phyloP scores from a whole-genome alignment of 2,888 invertebrate species.

The Caenorhabditis drosophilae region DNA sequence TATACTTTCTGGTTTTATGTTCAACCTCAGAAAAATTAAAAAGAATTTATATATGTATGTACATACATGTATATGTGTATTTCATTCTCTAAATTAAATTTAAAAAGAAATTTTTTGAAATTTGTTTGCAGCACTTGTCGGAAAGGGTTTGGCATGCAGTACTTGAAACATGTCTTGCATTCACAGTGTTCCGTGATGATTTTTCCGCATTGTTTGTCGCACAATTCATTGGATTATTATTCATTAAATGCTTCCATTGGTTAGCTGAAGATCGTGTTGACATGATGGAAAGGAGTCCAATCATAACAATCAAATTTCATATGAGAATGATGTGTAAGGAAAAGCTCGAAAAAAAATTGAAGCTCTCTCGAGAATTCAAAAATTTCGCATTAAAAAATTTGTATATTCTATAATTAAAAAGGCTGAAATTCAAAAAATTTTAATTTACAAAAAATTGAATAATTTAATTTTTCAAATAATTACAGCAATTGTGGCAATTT shows the following conservation, averaged over 20 bases:
- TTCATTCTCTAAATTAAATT: too few relatives aligned
- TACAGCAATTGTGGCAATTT: slow-evolving; percentile 78
- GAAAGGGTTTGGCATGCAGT: slow-evolving; percentile 99
- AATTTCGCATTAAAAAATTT: background rate
- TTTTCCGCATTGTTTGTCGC: slow-evolving; percentile 89
- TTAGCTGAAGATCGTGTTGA: slow-evolving; percentile 97
- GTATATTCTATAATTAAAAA: too few relatives aligned
- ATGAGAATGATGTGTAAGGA: slow-evolving; percentile 80
- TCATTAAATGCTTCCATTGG: slow-evolving; percentile 96
- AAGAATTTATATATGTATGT: too few relatives aligned
- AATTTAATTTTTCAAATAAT: slow-evolving; percentile 25
- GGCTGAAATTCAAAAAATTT: background rate
- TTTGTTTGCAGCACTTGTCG: slow-evolving; percentile 93
- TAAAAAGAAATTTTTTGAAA: too few relatives aligned
- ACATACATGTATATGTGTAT: too few relatives aligned
- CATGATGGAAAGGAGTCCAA: slow-evolving; percentile 98
- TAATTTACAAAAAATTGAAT: slow-evolving; percentile 1
- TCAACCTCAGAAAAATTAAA: too few relatives aligned
- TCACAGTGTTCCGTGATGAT: slow-evolving; percentile 82
- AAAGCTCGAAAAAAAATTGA: background rate
- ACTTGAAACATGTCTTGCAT: slow-evolving; percentile 98
- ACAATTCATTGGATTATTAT: slow-evolving; percentile 90
- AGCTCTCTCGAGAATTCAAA: background rate
- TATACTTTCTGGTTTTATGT: too few relatives aligned
- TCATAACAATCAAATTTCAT: slow-evolving; percentile 93